A percentile compares a stretch with the other conserved stretches of the same genome.
These are phyloP conservation scores for Chironomus striatipennis DNA, from an alignment of 1,140 invertebrate genomes.

Conservation along the genomic window DNA sequence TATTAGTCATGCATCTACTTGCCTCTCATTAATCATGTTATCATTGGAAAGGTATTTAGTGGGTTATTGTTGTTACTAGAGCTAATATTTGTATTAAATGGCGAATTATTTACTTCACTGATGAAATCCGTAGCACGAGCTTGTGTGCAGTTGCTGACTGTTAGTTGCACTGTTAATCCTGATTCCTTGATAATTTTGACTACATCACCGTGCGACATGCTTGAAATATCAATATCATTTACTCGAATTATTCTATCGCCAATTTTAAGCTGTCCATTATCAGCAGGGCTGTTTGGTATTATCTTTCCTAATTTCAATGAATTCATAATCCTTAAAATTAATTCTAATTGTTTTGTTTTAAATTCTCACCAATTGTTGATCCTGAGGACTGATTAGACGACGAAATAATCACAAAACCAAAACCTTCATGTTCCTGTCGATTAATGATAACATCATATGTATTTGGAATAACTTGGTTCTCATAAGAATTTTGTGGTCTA, in stretches of 20 bases:
- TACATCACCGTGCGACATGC: slow-evolving; percentile 91
- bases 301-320: slow-evolving; percentile 59
- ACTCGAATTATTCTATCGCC: slow-evolving; percentile 95
- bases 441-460: slow-evolving; percentile 83
- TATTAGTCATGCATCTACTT: neutral
- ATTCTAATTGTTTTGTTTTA: neutral
- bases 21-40: slow-evolving; percentile 7
- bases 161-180: slow-evolving; percentile 81
- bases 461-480: slow-evolving; percentile 38
- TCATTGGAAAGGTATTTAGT: slow-evolving; percentile 16
- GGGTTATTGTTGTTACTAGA: neutral
- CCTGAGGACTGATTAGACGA: slow-evolving; percentile 70
- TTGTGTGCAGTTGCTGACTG: slow-evolving; percentile 53
- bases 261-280: slow-evolving; percentile 76
- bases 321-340: neutral
- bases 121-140: neutral
- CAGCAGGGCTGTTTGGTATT: slow-evolving; percentile 90
- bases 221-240: slow-evolving; percentile 85
- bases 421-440: slow-evolving; percentile 88
- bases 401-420: slow-evolving; percentile 98
- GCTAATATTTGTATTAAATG: slow-evolving; percentile 10
- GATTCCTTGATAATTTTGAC: slow-evolving; percentile 92
- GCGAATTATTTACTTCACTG: neutral
- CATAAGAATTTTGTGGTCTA: neutral
- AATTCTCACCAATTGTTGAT: slow-evolving; percentile 83